Conservation (phyloP, 2,113 vertebrate genomes). For the Corythaixoides concolor region DNA sequence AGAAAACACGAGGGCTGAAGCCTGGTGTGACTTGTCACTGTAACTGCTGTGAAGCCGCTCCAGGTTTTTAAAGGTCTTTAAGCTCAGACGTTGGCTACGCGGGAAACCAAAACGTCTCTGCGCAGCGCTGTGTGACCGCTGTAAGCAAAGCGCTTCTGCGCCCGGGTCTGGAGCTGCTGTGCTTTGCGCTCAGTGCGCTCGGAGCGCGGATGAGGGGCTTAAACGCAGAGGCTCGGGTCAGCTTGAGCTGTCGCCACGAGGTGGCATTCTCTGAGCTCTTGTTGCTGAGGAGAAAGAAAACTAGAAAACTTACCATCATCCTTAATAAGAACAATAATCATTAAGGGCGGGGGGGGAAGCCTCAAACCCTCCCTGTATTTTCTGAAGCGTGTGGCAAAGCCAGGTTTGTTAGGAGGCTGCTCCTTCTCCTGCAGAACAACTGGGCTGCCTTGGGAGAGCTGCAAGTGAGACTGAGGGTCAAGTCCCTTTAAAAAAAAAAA, state of each 20-base stretch:
- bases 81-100: rapidly evolving
- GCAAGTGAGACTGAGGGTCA: constrained; percentile 7
- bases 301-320: background rate
- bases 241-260: constrained; percentile 45
- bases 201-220: rapidly evolving
- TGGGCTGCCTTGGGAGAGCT: background rate
- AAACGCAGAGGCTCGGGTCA: no score
- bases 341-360: background rate
- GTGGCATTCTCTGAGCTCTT: constrained; percentile 54
- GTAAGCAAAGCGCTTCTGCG: rapidly evolving
- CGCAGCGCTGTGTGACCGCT: background rate
- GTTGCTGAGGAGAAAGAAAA: background rate
- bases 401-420: constrained; percentile 32
- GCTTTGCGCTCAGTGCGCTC: rapidly evolving
- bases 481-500: constrained; percentile 60
- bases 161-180: rapidly evolving
- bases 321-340: constrained; percentile 5
- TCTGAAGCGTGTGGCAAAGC: constrained; percentile 66
- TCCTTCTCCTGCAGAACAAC: constrained; percentile 19
- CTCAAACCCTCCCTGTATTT: constrained; percentile 55
- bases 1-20: background rate
- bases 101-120: background rate
- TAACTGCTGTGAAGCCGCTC: background rate
- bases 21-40: rapidly evolving
- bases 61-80: background rate